phyloP scores from a whole-genome alignment of 2,888 invertebrate species.

The Trichogramma evanescens region DNA sequence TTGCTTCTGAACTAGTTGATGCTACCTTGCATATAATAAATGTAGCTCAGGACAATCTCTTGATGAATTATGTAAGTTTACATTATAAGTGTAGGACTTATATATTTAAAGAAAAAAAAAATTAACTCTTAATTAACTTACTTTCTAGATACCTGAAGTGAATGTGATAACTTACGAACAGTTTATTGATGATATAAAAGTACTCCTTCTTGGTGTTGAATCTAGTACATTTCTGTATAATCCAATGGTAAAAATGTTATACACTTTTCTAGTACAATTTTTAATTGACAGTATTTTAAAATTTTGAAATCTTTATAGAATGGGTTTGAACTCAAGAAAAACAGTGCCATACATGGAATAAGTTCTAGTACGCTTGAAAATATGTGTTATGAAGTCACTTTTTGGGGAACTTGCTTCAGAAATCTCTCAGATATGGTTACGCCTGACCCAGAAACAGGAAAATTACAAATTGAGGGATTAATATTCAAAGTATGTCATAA shows the following conservation, averaged over 20 bases:
- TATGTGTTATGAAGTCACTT: conserved; percentile 30
- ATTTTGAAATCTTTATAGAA: conserved; percentile 22
- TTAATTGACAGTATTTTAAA: background rate
- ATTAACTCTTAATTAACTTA: too few relatives aligned
- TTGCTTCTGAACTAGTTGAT: conserved; percentile 33
- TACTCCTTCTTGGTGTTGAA: conserved; percentile 40
- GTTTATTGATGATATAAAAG: conserved; percentile 36
- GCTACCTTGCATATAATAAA: conserved; percentile 36
- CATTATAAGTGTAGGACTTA: background rate
- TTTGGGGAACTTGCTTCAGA: conserved; percentile 43
- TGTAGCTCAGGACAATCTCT: conserved; percentile 27
- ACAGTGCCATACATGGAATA: conserved; percentile 31
- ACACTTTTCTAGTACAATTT: background rate
- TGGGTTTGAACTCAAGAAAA: conserved; percentile 34
- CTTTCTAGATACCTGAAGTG: background rate
- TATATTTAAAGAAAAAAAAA: conserved; percentile 10
- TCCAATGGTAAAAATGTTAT: conserved; percentile 23
- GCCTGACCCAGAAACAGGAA: conserved; percentile 29
- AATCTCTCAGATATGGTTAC: conserved; percentile 31
- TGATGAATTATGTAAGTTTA: background rate
- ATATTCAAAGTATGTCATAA: conserved; percentile 35
- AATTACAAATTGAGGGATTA: conserved; percentile 35
- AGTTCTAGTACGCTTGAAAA: conserved; percentile 30
- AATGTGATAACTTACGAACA: conserved; percentile 28
- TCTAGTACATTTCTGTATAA: conserved; percentile 35